These are phyloP conservation scores for Drosophila acutilabella DNA, from an alignment of 2,888 invertebrate genomes.

Conservation along the genomic window DNA sequence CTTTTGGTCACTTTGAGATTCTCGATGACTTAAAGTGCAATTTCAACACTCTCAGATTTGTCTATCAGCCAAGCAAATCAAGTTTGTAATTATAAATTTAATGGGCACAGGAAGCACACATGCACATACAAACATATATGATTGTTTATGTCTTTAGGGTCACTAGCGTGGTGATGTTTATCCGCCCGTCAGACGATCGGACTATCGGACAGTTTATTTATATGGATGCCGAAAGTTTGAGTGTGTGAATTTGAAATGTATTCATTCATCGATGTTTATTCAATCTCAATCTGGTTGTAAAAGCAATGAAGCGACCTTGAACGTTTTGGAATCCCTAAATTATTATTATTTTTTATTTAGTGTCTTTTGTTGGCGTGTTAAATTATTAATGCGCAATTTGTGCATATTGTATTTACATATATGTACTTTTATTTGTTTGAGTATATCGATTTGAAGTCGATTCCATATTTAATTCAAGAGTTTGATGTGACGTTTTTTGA, in stretches of 20 bases:
- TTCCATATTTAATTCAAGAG: conserved; percentile 19
- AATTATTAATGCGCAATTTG: conserved; percentile 54
- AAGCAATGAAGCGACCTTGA: conserved; percentile 44
- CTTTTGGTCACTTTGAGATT: too few species aligned
- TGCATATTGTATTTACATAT: conserved; percentile 31
- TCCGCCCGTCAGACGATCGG: conserved; percentile 10
- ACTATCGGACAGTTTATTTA: conserved; percentile 9
- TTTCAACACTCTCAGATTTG: not conserved
- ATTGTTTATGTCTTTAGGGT: not conserved
- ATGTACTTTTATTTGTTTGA: not conserved
- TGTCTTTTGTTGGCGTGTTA: conserved; percentile 32
- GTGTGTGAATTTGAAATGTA: conserved; percentile 26
- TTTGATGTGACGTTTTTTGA: conserved; percentile 30
- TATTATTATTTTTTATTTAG: conserved; percentile 23
- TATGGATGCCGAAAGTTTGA: conserved; percentile 11
- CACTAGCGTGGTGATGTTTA: conserved; percentile 3
- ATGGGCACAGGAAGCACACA: conserved; percentile 4
- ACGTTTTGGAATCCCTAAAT: conserved; percentile 41
- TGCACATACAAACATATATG: not conserved
- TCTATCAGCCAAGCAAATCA: not conserved
- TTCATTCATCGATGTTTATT: conserved; percentile 46
- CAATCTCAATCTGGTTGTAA: conserved; percentile 29
- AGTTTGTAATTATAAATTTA: conserved; percentile 11
- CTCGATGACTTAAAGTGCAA: not conserved
- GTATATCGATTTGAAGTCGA: not conserved